These are phyloP conservation scores for Chinchilla lanigera DNA, from an alignment of 2,113 vertebrate species.

Conservation along the genomic window DNA sequence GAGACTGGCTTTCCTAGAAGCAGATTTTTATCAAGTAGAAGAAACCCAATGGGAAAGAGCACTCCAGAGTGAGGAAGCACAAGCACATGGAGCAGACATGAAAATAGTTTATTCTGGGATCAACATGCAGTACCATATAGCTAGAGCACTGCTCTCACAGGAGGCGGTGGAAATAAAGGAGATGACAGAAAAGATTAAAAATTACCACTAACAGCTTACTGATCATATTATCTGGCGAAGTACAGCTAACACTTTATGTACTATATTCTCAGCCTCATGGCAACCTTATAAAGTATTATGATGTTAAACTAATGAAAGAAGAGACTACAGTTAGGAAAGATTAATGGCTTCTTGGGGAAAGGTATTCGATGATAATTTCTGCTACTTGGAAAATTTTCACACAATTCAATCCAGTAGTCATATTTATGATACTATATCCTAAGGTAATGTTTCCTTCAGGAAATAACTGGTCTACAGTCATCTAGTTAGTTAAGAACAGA, in stretches of 20 bases:
- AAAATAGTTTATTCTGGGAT: not conserved
- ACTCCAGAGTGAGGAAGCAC: not conserved
- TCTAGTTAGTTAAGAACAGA: not conserved
- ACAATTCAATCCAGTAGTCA: not conserved
- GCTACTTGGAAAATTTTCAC: constrained; percentile 27
- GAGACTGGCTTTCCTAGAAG: not conserved
- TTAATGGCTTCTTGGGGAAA: constrained; percentile 9
- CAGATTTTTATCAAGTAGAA: not conserved
- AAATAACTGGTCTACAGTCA: constrained; percentile 24
- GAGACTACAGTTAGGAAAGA: not conserved
- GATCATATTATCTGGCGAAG: not conserved
- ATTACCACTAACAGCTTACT: not conserved
- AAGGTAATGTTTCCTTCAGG: not conserved
- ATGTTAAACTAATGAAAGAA: constrained; percentile 5
- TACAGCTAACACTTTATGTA: not conserved
- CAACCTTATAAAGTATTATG: constrained; percentile 9
- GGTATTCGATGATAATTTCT: not conserved
- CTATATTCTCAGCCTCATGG: not conserved
- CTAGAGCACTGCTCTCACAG: not conserved
- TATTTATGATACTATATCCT: not conserved
- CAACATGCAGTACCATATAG: not conserved
- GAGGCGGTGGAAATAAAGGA: not conserved
- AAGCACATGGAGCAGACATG: not conserved
- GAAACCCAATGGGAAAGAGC: not conserved
- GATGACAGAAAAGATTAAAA: constrained; percentile 34